Base-by-base conservation (phyloP, 2,888 invertebrate species). In the Drosophila bunnanda region DNA sequence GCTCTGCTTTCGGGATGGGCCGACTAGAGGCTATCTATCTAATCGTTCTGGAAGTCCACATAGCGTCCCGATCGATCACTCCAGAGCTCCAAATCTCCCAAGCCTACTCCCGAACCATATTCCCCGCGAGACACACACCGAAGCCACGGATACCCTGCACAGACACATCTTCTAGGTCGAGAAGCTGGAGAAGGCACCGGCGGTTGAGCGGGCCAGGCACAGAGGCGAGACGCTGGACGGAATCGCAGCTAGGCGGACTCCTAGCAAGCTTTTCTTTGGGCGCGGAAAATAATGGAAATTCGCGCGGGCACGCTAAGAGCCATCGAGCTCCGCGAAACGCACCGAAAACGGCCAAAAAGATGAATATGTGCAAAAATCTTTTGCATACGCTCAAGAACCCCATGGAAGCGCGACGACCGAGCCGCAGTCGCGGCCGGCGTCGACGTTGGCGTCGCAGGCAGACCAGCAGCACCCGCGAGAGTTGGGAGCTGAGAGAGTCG, bases 291-390 rank as follows among this genome's bases (percentile, higher is more conserved):
- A 67, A 61, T 78, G 59, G 58, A 60, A 59, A 62, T 56, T 65
- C 54, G 75, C 85, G 82, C 75, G 73, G 81, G 58, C 52, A 39
- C 57, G 44, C 36, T 53, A 53, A 44, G 69, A 70, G 62, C 65
- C 52, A 69, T 83, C 87, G 85, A 87, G 83, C 87, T 84, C 79
- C 55, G 89, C 90, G 91, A 91, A 90, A 91, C 91, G 91, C 89
- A 91, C 90, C 90, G 90, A 91, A 91, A 91, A 91, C 90, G 90
- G 90, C 90, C 90, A 91, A 91, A 91, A 91, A 91, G 90, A 91
- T 91, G 90, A 91, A 91, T 91, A 91, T 91, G 91, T 90, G 90
- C 91, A 91, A 91, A 91, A 91, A 91, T 91, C 90, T 91, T 91
- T 91, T 90, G 89, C 90, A 91, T 90, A 88, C 91, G 91, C 90